A percentile compares a stretch with the other conserved stretches of the same genome.
These are phyloP conservation scores for Pseudopipra pipra DNA, from an alignment of 2,113 vertebrate species.

Conservation along the genomic window DNA sequence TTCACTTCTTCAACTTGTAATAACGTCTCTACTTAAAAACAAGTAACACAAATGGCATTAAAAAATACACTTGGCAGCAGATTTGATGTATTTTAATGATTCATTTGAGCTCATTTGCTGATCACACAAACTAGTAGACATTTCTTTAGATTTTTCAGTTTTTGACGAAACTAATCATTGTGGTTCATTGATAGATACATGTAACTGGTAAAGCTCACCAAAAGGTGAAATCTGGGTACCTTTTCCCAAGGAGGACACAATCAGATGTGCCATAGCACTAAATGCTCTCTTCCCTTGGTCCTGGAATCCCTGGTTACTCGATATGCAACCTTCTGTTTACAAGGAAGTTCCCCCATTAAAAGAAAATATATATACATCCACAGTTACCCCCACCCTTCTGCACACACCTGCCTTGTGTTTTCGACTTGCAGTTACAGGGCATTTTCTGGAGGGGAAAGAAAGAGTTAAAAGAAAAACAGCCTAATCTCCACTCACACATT, in stretches of 20 bases:
- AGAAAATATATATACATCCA: background rate
- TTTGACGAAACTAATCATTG: background rate
- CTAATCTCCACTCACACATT: conserved; percentile 31
- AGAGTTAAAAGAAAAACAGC: conserved; percentile 28
- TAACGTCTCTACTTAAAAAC: background rate
- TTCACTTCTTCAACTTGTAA: background rate
- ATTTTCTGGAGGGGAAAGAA: background rate
- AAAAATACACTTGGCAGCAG: background rate
- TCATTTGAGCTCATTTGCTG: background rate
- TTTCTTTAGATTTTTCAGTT: background rate
- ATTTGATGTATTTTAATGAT: background rate
- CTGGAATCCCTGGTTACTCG: background rate
- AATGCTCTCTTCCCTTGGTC: background rate
- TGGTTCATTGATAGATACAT: background rate
- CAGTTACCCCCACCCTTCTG: background rate
- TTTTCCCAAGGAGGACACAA: background rate
- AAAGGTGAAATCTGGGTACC: background rate
- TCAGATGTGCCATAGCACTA: background rate
- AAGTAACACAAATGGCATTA: background rate
- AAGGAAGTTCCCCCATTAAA: background rate
- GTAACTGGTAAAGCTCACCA: background rate
- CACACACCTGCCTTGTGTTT: background rate
- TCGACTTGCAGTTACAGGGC: background rate
- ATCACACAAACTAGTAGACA: background rate
- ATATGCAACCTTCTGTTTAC: background rate